Base-by-base conservation (phyloP, 2,113 vertebrate genomes). In the Corapipo altera region DNA sequence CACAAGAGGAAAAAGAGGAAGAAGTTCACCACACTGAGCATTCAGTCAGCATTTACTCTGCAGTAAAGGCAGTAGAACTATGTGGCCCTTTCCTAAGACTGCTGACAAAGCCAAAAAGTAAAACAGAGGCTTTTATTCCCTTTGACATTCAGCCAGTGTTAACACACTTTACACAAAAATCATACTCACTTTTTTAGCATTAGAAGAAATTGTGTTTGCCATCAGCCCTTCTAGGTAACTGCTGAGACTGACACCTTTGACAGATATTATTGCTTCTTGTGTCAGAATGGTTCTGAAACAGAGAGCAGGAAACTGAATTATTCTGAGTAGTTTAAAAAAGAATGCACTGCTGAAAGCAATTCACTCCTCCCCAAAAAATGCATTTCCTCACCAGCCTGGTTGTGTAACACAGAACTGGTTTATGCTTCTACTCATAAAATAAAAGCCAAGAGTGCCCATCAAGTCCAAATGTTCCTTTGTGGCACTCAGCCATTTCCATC, bases 141-240 rank as follows among this genome's bases (percentile, higher is more conserved):
- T 52, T 23, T 89, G 22, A 54, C 58, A 23, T 66, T 77, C 17
- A 93, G 37, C 9, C 44, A 54, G 49, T 9, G 12, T 27, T 22
- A 28, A 66, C 39, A 32, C 22, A 19, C 58, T 76, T 57, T 28
- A 66, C 57, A 64, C 46, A 24, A 39, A 46, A 54, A 12, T 71
- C 59, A 41, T 7, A 97, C 98, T 97, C 91, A 99, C 99, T 96
- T 99, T 99, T 91, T 98, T 99, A 35, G 99, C 99, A 57, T 99
- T 99, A 33, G 98, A 96, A 46, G 99, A 99, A 72, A 99, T 99
- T 4, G 98, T 99, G 82, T 95, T 99, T 26, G 98, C 99, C 99
- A 99, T 99, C 37, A 99, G 97, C 32, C 99, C 99, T 96, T 99
- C 99, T 39, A 99, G 96, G 89, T 99, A 99, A 91, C 99, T 99